A percentile compares a stretch with the other conserved stretches of the same genome.
phyloP scores from a whole-genome alignment of 2,797 vertebrate genomes.

The Hozukius guyotensis region DNA sequence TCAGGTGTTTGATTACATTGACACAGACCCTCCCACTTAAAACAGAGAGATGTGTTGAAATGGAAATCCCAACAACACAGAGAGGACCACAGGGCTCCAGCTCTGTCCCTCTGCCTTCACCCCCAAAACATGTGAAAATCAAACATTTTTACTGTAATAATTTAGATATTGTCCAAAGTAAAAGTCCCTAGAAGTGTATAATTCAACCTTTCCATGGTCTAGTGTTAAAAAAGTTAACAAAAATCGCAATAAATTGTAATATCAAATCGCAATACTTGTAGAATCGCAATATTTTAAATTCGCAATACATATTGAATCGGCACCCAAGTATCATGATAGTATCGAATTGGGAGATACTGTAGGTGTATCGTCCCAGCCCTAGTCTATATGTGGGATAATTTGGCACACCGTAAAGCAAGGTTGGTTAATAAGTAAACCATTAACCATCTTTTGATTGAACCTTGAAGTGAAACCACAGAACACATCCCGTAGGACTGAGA shows the following conservation, averaged over 20 bases:
- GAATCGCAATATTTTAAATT: no score
- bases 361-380: no score
- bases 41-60: not conserved
- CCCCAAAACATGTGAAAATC: not conserved
- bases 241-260: no score
- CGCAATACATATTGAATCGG: no score
- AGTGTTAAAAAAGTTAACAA: no score
- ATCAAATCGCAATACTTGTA: no score
- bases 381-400: not conserved
- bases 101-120: not conserved
- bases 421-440: not conserved
- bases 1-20: not conserved
- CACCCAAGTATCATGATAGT: no score
- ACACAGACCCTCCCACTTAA: not conserved
- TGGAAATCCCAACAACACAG: not conserved
- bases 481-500: not conserved
- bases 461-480: conserved; percentile 13
- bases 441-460: conserved; percentile 1
- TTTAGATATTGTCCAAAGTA: no score
- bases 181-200: no score
- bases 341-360: no score
- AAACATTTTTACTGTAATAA: no score
- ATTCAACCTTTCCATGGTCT: no score
- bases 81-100: not conserved
- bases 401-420: not conserved